Conservation (phyloP, 2,888 invertebrate species). For the Cremastobaeus sp. region DNA sequence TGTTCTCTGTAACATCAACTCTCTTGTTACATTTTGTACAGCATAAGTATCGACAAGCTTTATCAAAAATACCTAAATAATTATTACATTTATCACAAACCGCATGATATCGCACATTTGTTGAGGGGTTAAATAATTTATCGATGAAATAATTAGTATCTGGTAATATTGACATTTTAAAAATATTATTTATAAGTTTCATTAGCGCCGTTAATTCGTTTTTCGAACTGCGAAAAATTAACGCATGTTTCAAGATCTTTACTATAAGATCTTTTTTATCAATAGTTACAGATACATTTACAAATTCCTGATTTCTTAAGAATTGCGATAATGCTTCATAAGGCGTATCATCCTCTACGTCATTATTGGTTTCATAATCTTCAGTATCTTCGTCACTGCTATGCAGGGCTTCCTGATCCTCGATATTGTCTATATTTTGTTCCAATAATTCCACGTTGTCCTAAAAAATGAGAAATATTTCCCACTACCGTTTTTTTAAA, state of each 20-base stretch:
- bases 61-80: not conserved
- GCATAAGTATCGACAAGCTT: not conserved
- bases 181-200: constrained; percentile 6
- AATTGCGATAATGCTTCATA: constrained; percentile 1
- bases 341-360: not conserved
- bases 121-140: constrained; percentile 5
- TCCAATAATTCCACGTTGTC: too few relatives aligned
- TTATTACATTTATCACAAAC: constrained; percentile 3
- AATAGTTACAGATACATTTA: not conserved
- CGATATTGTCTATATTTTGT: too few relatives aligned
- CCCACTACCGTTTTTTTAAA: too few relatives aligned
- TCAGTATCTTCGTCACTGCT: too few relatives aligned
- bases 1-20: not conserved
- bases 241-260: constrained; percentile 4
- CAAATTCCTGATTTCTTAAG: not conserved
- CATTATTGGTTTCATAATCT: too few relatives aligned
- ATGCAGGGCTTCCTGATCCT: too few relatives aligned
- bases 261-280: not conserved
- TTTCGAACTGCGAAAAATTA: constrained; percentile 5
- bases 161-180: constrained; percentile 10
- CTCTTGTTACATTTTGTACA: not conserved
- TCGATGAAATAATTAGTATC: constrained; percentile 5
- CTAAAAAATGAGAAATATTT: too few relatives aligned
- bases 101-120: constrained; percentile 7
- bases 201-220: constrained; percentile 1